Evolutionary conservation across 2,797 vertebrate genomes (phyloP), one percentile per base, ranked within the genome.

Genomic region (Leptatherina wallacei): DNA sequence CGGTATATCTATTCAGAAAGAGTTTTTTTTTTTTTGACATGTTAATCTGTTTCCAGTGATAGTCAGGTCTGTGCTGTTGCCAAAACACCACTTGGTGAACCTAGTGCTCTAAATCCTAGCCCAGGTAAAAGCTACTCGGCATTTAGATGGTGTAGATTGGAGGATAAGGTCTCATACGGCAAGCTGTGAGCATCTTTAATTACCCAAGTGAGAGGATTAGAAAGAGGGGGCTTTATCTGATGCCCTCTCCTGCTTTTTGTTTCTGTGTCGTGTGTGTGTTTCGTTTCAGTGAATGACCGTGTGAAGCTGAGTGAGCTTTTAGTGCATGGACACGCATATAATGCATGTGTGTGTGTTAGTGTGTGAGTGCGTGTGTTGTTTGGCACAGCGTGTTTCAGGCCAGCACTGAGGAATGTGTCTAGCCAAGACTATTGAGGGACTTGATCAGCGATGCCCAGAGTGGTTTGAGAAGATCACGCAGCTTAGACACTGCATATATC

Each of bases 181-280:
- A 84, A 84, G 77, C 86, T 64, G 74, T 80, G 86, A 91, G 89
- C 85, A 91, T 87, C 85, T 92, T 92, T 93, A 93, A 93, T 93
- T 89, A 90, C 83, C 78, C 61, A 33, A 86, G 85, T 88, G 87
- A 91, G 80, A 81, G 86, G 86, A 90, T 92, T 88, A 91, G 68
- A 84, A 82, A 82, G 71, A 90, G 79, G 85, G 73, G 75, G 73
- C 79, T 89, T 93, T 90, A 91, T 90, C 72, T 79, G 74, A 82
- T 75, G 60, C 79, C 80, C 80, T 86, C 66, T 86, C 47, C 0
- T 71, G 7, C 11, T 16, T 20, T 64, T 69, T 74, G n/a, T 62
- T 51, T 72, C 59, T 63, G 5, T 5, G 5, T 52, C 56, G 24
- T 49, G 38, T 2, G 56, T 42, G 29, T 81, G 70, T 71, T 57